Evolutionary conservation across 2,113 vertebrate species (phyloP).

Genomic region (Pan paniscus): DNA sequence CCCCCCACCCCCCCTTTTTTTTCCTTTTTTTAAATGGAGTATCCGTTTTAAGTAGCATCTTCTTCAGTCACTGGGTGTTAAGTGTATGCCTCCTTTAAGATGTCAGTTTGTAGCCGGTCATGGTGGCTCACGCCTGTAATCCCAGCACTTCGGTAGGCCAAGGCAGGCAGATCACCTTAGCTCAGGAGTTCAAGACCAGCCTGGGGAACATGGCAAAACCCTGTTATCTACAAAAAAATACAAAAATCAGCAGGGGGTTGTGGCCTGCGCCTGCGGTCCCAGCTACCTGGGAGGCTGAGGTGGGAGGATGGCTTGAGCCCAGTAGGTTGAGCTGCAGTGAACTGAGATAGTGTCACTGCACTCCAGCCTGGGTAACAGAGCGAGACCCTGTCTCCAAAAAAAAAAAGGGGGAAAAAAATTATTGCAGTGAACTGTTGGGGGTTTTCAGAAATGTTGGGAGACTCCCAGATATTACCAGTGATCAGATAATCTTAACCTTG

Average conservation of each 20-base stretch:
- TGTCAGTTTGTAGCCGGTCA: neutral
- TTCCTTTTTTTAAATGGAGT: neutral
- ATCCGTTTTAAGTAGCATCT: neutral
- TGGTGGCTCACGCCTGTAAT: neutral
- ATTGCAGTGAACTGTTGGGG: neutral
- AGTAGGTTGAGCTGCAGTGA: neutral
- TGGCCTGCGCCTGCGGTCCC: accelerated
- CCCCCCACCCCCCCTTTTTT: neutral
- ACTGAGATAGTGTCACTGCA: neutral
- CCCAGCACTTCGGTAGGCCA: neutral
- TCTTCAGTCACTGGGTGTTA: neutral
- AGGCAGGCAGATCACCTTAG: neutral
- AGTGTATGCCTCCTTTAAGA: constrained; percentile 20
- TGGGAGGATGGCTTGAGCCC: neutral
- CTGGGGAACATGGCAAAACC: neutral
- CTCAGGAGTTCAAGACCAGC: neutral
- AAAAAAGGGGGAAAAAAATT: neutral
- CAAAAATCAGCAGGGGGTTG: neutral
- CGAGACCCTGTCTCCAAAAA: neutral
- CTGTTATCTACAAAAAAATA: neutral
- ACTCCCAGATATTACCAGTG: neutral
- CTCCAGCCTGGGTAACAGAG: neutral
- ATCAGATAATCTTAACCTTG: neutral
- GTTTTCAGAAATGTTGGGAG: neutral
- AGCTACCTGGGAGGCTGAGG: neutral